Evolutionary conservation across 2,113 vertebrate genomes (phyloP), one percentile per base, ranked within the genome.

Genomic region (Ameiurus melas): DNA sequence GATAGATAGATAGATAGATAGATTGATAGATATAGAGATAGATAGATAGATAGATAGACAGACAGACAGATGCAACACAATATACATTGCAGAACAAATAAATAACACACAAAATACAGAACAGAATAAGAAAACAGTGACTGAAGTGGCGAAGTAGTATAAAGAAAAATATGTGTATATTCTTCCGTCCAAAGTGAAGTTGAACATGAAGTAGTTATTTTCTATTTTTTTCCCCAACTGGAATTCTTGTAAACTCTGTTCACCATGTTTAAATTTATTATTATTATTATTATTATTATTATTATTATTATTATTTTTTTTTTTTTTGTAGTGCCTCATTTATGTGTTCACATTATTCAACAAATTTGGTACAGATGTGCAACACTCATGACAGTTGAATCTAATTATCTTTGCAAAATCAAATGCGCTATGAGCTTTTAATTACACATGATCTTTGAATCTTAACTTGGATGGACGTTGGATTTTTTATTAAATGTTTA

Each of bases 301-400:
- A n/a, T n/a, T n/a, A n/a, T n/a, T n/a, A n/a, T n/a, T n/a, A n/a
- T n/a, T 79, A 89, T 30, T 60, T 19, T 6, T 60, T 60, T 60
- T 1, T 30, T 68, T 6, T 33, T 70, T 70, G 13, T 33, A 33
- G n/a, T 17, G 30, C 30, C n/a, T 70, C 5, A 22, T 75, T 75
- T 75, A 75, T 43, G 39, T 51, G 2, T 22, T 43, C 1, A 3
- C 90, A 86, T 93, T 90, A 92, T 92, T 93, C 92, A 85, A 89
- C 91, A 93, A 93, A 94, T 94, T 92, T 93, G 91, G 91, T 89
- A 83, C 90, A 91, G 90, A 94, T 90, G 86, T 77, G 86, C 86
- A 80, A 79, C 89, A 88, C 90, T 91, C 91, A 91, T 93, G 89
- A 92, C 84, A 88, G 92, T 93, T 90, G 86, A 90, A 87, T 83